Base-by-base conservation (phyloP, 1,140 invertebrate genomes). In the Adelges cooleyi region DNA sequence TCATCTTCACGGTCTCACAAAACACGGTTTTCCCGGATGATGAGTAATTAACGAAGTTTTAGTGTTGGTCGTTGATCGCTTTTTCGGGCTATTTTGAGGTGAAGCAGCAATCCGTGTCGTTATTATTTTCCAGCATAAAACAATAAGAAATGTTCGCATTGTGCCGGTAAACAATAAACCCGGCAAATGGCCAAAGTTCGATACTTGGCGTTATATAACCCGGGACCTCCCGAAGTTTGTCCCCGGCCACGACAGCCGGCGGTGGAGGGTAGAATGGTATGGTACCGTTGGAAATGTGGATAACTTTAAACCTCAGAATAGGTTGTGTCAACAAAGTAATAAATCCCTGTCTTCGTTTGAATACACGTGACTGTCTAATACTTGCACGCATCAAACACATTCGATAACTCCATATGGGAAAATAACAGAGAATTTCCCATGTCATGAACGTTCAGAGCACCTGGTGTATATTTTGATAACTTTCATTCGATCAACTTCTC, bases 31-130 rank as follows among this genome's bases (percentile, higher is more conserved):
- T n/a, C n/a, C n/a, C n/a, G 38, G 11, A 18, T 27, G 40, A 59
- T 59, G 53, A 59, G 38, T 59, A 59, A 59, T 59, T 59, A 59
- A 59, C 38, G 53, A 59, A 59, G 53, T 59, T 59, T 59, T 17
- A 27, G 53, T 22, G 38, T 59, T 18, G 40, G 22, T 23, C 33
- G 53, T 22, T 40, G 38, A 59, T 36, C n/a, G n/a, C n/a, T n/a
- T 33, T 33, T 33, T 33, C 11, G 11, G 29, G 11, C 29, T 6
- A 11, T 33, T 33, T 33, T 33, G 29, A 33, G 29, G 5, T 6
- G 5, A 33, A 23, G n/a, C 18, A 15, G 11, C 42, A 33, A 46
- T 18, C 42, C 10, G 11, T 48, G 25, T 48, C 22, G 17, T 48
- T 46, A 62, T 62, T 62, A 62, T 62, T 62, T 48, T 62, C 56